phyloP scores from a whole-genome alignment of 1,140 invertebrate species.

The Diorhabda carinulata region DNA sequence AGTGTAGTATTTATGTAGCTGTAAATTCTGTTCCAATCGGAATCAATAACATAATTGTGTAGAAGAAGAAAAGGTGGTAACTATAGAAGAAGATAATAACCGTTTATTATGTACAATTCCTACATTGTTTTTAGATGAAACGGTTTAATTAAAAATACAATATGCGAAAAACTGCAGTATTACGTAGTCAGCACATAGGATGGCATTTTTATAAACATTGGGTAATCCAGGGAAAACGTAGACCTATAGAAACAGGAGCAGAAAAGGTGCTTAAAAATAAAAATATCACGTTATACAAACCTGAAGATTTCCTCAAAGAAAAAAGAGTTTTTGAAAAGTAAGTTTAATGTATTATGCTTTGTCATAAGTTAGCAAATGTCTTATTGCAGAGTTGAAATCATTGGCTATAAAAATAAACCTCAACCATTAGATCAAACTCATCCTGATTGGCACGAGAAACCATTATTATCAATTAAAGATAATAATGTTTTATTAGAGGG shows the following conservation, averaged over 20 bases:
- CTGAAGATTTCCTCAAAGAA: conserved; percentile 51
- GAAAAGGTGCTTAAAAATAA: conserved; percentile 51
- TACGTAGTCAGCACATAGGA: conserved; percentile 63
- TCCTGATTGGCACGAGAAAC: conserved; percentile 60
- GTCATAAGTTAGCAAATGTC: not conserved
- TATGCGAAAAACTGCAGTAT: conserved; percentile 61
- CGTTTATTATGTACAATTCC: no score
- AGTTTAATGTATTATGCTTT: conserved; percentile 23
- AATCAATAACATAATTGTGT: no score
- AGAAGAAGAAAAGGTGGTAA: no score
- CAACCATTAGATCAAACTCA: conserved; percentile 53
- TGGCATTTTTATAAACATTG: conserved; percentile 66
- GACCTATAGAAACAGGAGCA: conserved; percentile 50
- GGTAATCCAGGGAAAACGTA: conserved; percentile 58
- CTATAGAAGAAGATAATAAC: no score
- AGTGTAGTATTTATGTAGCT: no score
- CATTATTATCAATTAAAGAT: conserved; percentile 58
- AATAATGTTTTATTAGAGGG: conserved; percentile 67
- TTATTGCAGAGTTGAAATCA: conserved; percentile 49
- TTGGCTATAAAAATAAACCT: conserved; percentile 48
- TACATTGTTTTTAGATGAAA: no score
- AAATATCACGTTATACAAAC: conserved; percentile 54
- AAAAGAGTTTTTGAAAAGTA: conserved; percentile 43
- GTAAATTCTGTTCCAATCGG: no score
- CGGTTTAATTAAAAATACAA: not conserved